These are phyloP conservation scores for Coptodon bakossiorum DNA, from an alignment of 2,113 vertebrate species.

Conservation along the genomic window DNA sequence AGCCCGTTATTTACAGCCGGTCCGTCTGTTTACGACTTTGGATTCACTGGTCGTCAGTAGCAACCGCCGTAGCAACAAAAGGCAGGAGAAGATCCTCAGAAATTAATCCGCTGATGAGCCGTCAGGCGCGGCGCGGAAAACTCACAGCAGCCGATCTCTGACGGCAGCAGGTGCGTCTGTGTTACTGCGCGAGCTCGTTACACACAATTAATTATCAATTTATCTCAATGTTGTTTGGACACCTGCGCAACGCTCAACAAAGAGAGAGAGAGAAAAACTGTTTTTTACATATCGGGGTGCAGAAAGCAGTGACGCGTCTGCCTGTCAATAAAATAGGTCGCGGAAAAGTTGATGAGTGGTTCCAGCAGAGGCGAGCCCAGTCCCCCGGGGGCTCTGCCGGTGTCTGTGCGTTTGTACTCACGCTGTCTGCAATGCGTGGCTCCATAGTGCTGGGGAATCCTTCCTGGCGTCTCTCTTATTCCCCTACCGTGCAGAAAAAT, in stretches of 20 bases:
- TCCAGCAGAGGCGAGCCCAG: constrained; percentile 16
- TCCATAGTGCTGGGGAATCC: constrained; percentile 61
- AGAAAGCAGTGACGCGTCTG: not conserved
- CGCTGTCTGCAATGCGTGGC: constrained; percentile 64
- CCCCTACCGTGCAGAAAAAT: constrained; percentile 3
- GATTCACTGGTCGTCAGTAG: constrained; percentile 61
- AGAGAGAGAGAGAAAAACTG: not conserved
- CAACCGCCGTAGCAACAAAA: constrained; percentile 67
- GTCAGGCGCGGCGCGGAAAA: constrained; percentile 16
- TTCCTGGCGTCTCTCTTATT: constrained; percentile 17
- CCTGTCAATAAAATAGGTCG: constrained; percentile 12
- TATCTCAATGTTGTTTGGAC: not conserved
- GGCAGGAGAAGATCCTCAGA: constrained; percentile 48
- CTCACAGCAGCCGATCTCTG: not conserved
- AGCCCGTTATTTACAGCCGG: not conserved
- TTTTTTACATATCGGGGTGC: not conserved
- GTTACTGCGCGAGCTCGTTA: not conserved
- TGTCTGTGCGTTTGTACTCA: constrained; percentile 57
- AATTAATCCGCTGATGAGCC: constrained; percentile 56
- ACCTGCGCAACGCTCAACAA: not conserved
- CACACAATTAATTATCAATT: not conserved
- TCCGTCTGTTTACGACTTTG: constrained; percentile 41
- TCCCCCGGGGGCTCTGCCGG: constrained; percentile 9
- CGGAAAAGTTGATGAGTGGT: constrained; percentile 47
- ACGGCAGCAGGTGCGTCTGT: constrained; percentile 17